Evolutionary conservation across 2,797 vertebrate genomes (phyloP).

Genomic region (Nyctalus aviator): DNA sequence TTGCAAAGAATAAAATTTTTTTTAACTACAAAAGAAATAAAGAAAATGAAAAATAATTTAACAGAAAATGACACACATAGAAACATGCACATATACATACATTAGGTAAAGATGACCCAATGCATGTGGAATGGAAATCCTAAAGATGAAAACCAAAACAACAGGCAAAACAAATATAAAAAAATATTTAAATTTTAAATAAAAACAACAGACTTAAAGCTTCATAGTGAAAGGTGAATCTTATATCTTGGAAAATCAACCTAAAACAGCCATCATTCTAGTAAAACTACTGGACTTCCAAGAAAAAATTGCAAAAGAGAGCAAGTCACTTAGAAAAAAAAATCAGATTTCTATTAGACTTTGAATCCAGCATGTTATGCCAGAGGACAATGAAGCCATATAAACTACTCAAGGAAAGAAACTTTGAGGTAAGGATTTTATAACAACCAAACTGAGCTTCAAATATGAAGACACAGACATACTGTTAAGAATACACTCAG

Average conservation of each 20-base stretch:
- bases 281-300: neutral
- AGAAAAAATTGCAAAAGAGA: neutral
- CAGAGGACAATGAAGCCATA: neutral
- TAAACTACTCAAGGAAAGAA: neutral
- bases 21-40: constrained; percentile 25
- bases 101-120: neutral
- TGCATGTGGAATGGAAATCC: neutral
- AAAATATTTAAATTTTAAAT: neutral
- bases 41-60: neutral
- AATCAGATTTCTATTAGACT: neutral
- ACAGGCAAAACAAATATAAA: neutral
- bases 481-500: neutral
- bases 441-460: neutral
- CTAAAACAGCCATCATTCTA: neutral
- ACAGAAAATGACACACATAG: neutral
- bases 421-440: neutral
- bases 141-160: neutral
- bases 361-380: neutral
- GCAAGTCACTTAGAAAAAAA: neutral
- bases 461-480: neutral
- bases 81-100: neutral
- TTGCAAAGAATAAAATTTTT: neutral
- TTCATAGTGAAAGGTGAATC: neutral
- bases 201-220: neutral
- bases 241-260: neutral